Evolutionary conservation across 1,140 invertebrate genomes (phyloP).

Genomic region (Mesaphorura yosii): DNA sequence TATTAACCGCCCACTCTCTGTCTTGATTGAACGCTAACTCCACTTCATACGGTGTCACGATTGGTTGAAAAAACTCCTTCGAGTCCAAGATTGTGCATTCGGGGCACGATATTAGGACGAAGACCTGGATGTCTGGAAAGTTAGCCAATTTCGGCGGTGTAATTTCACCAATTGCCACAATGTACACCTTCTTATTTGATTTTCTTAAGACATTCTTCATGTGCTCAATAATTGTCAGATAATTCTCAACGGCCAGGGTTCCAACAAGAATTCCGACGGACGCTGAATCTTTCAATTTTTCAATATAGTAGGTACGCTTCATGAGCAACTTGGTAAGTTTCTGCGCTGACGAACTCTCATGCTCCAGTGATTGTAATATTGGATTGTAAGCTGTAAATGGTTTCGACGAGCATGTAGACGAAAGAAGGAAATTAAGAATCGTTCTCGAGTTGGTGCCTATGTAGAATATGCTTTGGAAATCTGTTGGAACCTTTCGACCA

Average conservation of each 20-base stretch:
- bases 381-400: constrained; percentile 39
- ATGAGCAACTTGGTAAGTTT: constrained; percentile 45
- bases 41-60: constrained; percentile 83
- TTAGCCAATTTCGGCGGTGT: constrained; percentile 88
- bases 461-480: constrained; percentile 32
- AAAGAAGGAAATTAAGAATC: constrained; percentile 43
- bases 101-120: constrained; percentile 78
- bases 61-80: constrained; percentile 75
- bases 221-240: constrained; percentile 59
- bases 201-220: constrained; percentile 58
- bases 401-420: constrained; percentile 36
- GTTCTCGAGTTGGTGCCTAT: constrained; percentile 43
- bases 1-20: constrained; percentile 8
- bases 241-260: constrained; percentile 70
- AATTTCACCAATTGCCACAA: constrained; percentile 82
- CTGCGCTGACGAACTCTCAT: constrained; percentile 17
- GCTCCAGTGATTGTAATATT: constrained; percentile 22
- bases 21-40: constrained; percentile 56
- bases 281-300: constrained; percentile 76
- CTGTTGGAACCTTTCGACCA: constrained; percentile 5
- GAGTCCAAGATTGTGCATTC: constrained; percentile 62
- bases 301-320: constrained; percentile 66
- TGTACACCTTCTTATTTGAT: constrained; percentile 72
- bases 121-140: constrained; percentile 67
- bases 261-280: constrained; percentile 78